phyloP scores from a whole-genome alignment of 1,140 invertebrate genomes.

The Telenomus remus region DNA sequence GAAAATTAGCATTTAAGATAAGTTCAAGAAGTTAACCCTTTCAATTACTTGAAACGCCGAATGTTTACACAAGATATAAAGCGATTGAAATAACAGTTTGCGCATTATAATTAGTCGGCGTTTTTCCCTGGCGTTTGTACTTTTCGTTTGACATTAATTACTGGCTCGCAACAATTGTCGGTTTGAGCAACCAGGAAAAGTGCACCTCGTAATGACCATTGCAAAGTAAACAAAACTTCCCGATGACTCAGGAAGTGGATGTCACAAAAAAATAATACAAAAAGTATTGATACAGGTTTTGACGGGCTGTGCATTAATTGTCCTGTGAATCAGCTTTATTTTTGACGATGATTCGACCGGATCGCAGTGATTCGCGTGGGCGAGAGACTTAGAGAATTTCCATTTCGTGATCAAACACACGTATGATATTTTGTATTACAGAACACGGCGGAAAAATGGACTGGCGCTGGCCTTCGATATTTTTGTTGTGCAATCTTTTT shows the following conservation, averaged over 20 bases:
- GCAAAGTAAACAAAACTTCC: constrained; percentile 18
- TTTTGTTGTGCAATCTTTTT: constrained; percentile 48
- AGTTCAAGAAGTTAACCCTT: no score
- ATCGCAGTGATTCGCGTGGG: constrained; percentile 19
- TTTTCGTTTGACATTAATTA: background rate
- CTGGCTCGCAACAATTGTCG: no score
- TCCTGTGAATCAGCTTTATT: constrained; percentile 23
- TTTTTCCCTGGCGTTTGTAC: constrained; percentile 2
- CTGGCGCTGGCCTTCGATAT: constrained; percentile 51
- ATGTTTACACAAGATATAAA: no score
- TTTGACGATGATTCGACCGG: constrained; percentile 9
- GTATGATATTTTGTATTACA: constrained; percentile 28
- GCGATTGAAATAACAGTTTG: no score
- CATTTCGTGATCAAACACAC: constrained; percentile 21
- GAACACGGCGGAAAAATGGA: constrained; percentile 39
- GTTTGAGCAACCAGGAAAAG: no score
- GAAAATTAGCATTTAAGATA: no score
- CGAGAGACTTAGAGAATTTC: background rate
- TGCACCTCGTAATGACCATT: no score
- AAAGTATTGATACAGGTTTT: no score
- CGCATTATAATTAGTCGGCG: background rate
- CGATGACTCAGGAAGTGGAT: constrained; percentile 7
- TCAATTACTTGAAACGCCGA: no score
- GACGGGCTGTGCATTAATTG: no score
- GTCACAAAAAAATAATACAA: no score